These are phyloP conservation scores for Laupala kohalensis DNA, from an alignment of 1,140 invertebrate genomes.

Conservation along the genomic window DNA sequence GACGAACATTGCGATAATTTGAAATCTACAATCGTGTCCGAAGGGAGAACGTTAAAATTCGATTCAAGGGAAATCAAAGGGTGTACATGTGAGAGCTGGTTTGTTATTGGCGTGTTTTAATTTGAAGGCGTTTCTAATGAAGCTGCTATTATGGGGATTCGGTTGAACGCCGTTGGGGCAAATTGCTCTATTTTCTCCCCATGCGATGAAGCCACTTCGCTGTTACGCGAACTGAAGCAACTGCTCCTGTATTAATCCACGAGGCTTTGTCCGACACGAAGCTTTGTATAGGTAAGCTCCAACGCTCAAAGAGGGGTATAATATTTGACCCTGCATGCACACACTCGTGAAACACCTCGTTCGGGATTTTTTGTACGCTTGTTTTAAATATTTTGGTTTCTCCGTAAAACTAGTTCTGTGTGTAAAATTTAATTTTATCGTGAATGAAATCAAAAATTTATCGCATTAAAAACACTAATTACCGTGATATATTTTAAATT, in stretches of 20 bases:
- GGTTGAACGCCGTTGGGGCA: neutral
- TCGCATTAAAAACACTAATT: neutral
- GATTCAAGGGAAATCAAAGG: neutral
- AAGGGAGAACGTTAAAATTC: neutral
- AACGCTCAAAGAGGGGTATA: too few relatives aligned
- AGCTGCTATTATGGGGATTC: neutral
- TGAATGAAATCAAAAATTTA: neutral
- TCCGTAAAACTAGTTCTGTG: neutral
- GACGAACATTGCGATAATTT: neutral
- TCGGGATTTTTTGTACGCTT: too few relatives aligned
- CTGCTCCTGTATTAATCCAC: neutral
- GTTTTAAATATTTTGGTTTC: neutral
- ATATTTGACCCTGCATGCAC: too few relatives aligned
- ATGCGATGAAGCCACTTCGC: neutral
- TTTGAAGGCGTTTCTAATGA: neutral
- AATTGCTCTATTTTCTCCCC: neutral
- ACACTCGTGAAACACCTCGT: too few relatives aligned
- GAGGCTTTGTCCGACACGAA: neutral
- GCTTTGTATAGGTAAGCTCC: neutral
- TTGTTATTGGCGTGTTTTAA: neutral
- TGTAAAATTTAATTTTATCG: neutral
- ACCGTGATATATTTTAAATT: neutral
- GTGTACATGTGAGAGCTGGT: neutral
- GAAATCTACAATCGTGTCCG: neutral
- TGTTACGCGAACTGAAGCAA: too few relatives aligned